Evolutionary conservation across 2,797 vertebrate genomes (phyloP).

Genomic region (Trichosurus vulpecula): DNA sequence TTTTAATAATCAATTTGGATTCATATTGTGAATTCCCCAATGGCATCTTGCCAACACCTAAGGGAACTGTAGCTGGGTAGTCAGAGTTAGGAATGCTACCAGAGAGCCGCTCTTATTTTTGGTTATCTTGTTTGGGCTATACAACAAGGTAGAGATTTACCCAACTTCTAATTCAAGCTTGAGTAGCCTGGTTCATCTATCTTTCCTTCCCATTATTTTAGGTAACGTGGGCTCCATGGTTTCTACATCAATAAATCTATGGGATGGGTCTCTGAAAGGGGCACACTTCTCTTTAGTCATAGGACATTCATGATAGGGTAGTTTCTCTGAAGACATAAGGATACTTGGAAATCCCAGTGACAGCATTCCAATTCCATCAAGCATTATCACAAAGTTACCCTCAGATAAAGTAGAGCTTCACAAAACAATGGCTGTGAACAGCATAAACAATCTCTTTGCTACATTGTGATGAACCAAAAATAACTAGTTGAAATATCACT

Average conservation of each 20-base stretch:
- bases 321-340: slow-evolving; percentile 63
- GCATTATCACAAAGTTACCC: slow-evolving; percentile 68
- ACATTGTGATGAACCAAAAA: slow-evolving; percentile 64
- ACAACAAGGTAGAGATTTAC: slow-evolving; percentile 32
- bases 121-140: slow-evolving; percentile 17
- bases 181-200: slow-evolving; percentile 21
- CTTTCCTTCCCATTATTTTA: slow-evolving; percentile 56
- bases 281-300: slow-evolving; percentile 58
- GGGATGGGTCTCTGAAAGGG: slow-evolving; percentile 60
- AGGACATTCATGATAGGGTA: slow-evolving; percentile 65
- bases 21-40: slow-evolving; percentile 68
- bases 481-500: slow-evolving; percentile 60
- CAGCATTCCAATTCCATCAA: slow-evolving; percentile 66
- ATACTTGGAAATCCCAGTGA: slow-evolving; percentile 68
- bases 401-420: slow-evolving; percentile 54
- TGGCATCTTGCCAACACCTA: slow-evolving; percentile 65
- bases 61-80: slow-evolving; percentile 61
- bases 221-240: slow-evolving; percentile 56
- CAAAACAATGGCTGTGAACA: slow-evolving; percentile 62
- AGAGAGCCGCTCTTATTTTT: slow-evolving; percentile 49
- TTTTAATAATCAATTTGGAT: slow-evolving; percentile 70
- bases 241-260: slow-evolving; percentile 61
- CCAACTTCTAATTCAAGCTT: slow-evolving; percentile 45
- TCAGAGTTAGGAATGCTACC: slow-evolving; percentile 49
- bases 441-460: slow-evolving; percentile 55